Base-by-base conservation (phyloP, 2,888 invertebrate species). In the Himalopsyche tibetana region DNA sequence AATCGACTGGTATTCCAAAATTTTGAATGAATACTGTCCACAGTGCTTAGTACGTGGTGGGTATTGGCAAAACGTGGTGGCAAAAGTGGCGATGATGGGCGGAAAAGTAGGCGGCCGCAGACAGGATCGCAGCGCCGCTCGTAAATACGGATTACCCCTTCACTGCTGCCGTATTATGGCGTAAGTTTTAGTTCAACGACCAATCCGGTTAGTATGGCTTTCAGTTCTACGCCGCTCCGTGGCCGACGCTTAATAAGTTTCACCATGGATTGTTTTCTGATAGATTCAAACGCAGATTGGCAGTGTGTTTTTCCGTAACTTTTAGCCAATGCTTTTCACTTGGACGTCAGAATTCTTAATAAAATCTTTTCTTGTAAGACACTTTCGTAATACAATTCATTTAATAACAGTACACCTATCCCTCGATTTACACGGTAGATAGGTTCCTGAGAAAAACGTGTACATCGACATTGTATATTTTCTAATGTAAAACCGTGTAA, bases 131-230 rank as follows among this genome's bases (percentile, higher is more conserved):
- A 8, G 28, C 19, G 63, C 80, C 81, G 45, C 40, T 82, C 85
- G 85, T 85, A 85, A 85, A 85, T 85, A 85, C 85, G 82, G 85
- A 85, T 85, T 85, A 85, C 84, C 82, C 80, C 80, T 85, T 85
- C 85, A 82, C 85, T 69, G 79, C 82, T 55, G 81, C 80, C 80
- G 80, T 84, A 80, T 84, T 84, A 79, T 69, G 84, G 84, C 17
- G 56, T 42, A 80, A 81, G 84, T 84, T 84, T 80, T 55, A 84
- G 84, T 80, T 80, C 80, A 84, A 84, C 84, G 80, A 80, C 84
- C 84, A 80, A 84, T 84, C 80, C 80, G 80, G 38, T 84, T 69
- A 84, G 63, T 63, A 84, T 80, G 56, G 80, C 40, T 19, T 42
- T 28, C 63, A 80, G 42, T 80, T 84, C 84, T 84, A n/a, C 28